phyloP scores from a whole-genome alignment of 2,888 invertebrate species.

The Exocentrus adspersus region DNA sequence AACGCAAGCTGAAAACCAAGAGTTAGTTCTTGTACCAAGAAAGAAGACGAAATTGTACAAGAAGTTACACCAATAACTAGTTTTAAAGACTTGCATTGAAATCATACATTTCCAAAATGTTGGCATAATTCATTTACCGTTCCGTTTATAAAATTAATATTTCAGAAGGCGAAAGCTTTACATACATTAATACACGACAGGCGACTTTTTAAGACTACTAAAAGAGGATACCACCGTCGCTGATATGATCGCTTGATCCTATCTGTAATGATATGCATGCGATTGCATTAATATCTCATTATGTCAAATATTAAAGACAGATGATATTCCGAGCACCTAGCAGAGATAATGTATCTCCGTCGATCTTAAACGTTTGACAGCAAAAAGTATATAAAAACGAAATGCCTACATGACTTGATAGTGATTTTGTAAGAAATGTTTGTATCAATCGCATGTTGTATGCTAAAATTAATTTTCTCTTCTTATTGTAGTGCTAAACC shows the following conservation, averaged over 20 bases:
- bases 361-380: background rate
- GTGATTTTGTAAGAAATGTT: background rate
- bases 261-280: background rate
- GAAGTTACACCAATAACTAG: no score
- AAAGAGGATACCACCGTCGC: background rate
- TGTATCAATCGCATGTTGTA: no score
- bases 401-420: background rate
- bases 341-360: no score
- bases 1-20: no score
- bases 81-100: no score
- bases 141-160: no score
- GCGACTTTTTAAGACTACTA: background rate
- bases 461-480: no score
- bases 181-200: background rate
- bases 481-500: no score
- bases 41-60: no score
- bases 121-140: no score
- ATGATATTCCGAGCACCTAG: background rate
- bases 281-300: background rate
- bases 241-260: background rate
- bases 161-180: background rate
- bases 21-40: no score
- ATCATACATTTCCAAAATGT: no score
- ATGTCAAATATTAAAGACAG: slow-evolving; percentile 1
- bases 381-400: background rate